These are phyloP conservation scores for Oenanthe oenanthe DNA, from an alignment of 2,113 vertebrate genomes.

Conservation along the genomic window DNA sequence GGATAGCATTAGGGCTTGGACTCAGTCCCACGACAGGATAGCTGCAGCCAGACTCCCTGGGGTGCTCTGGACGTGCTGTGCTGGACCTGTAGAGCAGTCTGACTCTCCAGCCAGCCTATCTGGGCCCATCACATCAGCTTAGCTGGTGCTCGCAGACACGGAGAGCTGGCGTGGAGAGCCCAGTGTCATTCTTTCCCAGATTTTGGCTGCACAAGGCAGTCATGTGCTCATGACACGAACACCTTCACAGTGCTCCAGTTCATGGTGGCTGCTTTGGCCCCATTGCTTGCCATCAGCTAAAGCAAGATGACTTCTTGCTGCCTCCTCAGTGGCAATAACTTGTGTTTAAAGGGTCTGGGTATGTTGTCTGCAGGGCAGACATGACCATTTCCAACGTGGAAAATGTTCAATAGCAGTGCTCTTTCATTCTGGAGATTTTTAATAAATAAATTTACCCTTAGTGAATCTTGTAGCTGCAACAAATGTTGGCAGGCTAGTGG, in stretches of 20 bases:
- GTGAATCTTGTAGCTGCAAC: slow-evolving; percentile 55
- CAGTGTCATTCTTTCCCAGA: background rate
- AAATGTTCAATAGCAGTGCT: background rate
- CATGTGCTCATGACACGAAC: background rate
- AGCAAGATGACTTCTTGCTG: background rate
- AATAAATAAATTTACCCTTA: slow-evolving; percentile 49
- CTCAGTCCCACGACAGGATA: background rate
- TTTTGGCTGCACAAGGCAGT: background rate
- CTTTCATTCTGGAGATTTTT: background rate
- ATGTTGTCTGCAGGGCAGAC: background rate
- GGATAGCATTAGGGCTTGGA: slow-evolving; percentile 56
- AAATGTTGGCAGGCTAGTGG: slow-evolving; percentile 51
- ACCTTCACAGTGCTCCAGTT: background rate
- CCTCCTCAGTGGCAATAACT: background rate
- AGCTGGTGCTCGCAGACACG: background rate
- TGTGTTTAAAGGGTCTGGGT: background rate
- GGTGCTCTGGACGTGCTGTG: slow-evolving; percentile 48
- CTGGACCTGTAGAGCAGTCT: slow-evolving; percentile 17
- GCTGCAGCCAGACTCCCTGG: slow-evolving; percentile 49
- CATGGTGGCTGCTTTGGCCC: background rate
- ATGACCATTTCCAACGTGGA: background rate
- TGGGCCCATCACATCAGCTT: background rate
- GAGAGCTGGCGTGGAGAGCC: background rate
- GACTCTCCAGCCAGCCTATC: background rate
- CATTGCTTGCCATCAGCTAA: background rate